Percentiles rank a stretch among this genome's conserved stretches.
These are phyloP conservation scores for Tipula confusa DNA, from an alignment of 2,888 invertebrate genomes.

Conservation along the genomic window DNA sequence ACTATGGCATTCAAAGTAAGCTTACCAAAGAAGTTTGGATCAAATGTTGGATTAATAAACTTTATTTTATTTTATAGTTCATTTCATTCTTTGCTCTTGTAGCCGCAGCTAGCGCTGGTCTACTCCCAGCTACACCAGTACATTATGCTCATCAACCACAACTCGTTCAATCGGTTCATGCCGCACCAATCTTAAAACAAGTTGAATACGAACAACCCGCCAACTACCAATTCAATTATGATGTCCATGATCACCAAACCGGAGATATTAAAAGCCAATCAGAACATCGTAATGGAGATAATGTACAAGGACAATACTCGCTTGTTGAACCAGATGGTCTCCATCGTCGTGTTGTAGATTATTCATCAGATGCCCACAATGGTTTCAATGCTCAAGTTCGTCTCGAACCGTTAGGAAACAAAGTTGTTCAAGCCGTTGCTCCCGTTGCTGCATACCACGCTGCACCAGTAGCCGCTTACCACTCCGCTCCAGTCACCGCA, in stretches of 20 bases:
- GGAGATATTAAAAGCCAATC: conserved; percentile 38
- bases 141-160: not conserved
- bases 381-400: not conserved
- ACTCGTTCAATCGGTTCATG: not conserved
- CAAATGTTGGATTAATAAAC: not conserved
- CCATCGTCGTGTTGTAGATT: not conserved
- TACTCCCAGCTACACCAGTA: not conserved
- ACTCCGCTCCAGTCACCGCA: not conserved
- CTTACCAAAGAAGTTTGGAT: not conserved
- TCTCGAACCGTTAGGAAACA: conserved; percentile 35
- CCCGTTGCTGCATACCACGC: not conserved
- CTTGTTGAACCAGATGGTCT: conserved; percentile 3
- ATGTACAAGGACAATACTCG: not conserved
- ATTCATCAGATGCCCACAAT: not conserved
- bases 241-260: not conserved
- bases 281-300: conserved; percentile 26
- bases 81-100: not conserved
- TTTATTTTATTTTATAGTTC: not conserved
- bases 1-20: conserved; percentile 3
- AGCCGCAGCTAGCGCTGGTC: not conserved
- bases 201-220: not conserved
- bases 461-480: not conserved
- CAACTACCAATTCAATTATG: not conserved
- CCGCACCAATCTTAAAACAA: not conserved
- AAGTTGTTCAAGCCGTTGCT: not conserved